Conservation (phyloP, 2,113 vertebrate species). For the sheep (Ovis aries) region DNA sequence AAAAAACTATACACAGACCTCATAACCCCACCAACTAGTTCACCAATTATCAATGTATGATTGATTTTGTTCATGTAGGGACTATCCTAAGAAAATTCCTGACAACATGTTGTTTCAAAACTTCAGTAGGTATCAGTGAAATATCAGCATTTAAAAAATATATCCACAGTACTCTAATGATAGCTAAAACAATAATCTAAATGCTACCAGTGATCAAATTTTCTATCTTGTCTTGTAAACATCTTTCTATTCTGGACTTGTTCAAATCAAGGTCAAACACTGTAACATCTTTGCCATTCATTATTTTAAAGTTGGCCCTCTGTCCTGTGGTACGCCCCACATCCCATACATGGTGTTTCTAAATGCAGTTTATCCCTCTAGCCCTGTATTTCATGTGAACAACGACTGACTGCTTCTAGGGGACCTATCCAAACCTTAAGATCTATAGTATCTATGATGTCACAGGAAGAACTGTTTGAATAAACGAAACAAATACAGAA, state of each 20-base stretch:
- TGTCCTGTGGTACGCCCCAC: too few species aligned
- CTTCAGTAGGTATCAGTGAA: not conserved
- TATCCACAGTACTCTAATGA: not conserved
- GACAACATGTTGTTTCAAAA: not conserved
- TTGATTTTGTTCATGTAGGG: not conserved
- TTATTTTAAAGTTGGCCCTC: not conserved
- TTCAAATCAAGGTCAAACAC: not conserved
- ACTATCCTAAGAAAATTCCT: not conserved
- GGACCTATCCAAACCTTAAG: not conserved
- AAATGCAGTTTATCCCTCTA: not conserved
- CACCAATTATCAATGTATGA: not conserved
- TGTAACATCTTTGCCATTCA: accelerated
- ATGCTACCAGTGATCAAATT: not conserved
- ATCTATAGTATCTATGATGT: not conserved
- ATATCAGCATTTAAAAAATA: not conserved
- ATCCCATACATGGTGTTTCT: not conserved
- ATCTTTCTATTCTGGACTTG: not conserved
- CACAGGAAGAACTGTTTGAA: not conserved
- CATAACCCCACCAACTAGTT: not conserved
- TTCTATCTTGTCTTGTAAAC: not conserved
- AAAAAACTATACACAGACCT: not conserved
- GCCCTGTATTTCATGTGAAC: not conserved
- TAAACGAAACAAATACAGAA: not conserved
- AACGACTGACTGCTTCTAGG: not conserved
- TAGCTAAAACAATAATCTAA: not conserved